Base-by-base conservation (phyloP, 2,888 invertebrate species). In the Aspidiotus destructor region DNA sequence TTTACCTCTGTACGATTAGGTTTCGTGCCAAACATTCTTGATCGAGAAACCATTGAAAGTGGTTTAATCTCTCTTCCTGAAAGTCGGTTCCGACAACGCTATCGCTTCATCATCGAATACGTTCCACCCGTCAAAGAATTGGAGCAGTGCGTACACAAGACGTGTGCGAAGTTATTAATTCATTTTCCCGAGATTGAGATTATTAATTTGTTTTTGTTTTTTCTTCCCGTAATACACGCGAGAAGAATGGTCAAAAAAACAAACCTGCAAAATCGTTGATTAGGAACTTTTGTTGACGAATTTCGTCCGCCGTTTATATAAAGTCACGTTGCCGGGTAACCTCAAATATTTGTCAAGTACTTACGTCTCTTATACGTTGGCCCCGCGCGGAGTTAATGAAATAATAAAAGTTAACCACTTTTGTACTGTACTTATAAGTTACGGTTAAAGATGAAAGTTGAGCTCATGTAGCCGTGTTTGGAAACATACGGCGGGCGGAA, bases 361-460 rank as follows among this genome's bases (percentile, higher is more conserved):
- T 28, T 28, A 28, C 28, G 28, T 28, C 28, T 28, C 28, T 28
- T 28, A 28, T 28, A 28, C 28, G 28, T 62, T 53, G 62, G 52
- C 62, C 62, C 52, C 62, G 48, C 40, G 48, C 16, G n/a, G 28
- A 52, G 62, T 62, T 62, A 62, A 53, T 62, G 62, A 62, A 62
- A 62, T 62, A 62, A 62, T 62, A 62, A 62, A 62, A 62, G 62
- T 62, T 62, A 48, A 62, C 62, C 62, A 52, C 62, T 15, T 2
- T 16, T 16, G 11, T 48, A 5, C 28, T 28, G 28, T 28, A 28
- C 28, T 28, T 28, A 28, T 28, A 28, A 16, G n/a, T 16, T 17
- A 44, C 16, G 10, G 52, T 15, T 15, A 13, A 53, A 16, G 60
- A 60, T 16, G 62, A 62, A 62, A 62, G 62, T 62, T 62, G 44